Evolutionary conservation across 35 echinoderm and acorn worm species (phyloP).

Genomic region (Hemicentrotus pulcherrimus): DNA sequence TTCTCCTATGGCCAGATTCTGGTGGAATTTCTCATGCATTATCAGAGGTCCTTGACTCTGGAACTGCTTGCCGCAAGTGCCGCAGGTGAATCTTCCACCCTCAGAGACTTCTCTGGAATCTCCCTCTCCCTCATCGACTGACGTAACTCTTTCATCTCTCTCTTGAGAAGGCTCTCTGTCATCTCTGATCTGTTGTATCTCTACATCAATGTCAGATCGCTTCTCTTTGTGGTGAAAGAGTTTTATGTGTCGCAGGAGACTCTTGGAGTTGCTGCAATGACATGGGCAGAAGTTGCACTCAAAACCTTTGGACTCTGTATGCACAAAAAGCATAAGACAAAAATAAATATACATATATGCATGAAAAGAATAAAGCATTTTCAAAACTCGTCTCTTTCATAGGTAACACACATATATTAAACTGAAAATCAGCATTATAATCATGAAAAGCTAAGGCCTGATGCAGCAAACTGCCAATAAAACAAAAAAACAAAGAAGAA

Average conservation of each 20-base stretch:
- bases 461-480: no score
- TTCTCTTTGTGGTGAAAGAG: constrained; percentile 25
- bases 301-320: constrained; percentile 24
- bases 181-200: neutral
- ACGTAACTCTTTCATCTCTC: neutral
- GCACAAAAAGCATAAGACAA: neutral
- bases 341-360: no score
- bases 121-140: neutral
- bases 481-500: no score
- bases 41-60: neutral
- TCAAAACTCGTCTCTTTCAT: no score
- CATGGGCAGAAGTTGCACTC: constrained; percentile 25
- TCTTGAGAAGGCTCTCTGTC: neutral
- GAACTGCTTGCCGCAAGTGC: constrained; percentile 17
- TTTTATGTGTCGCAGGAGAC: constrained; percentile 29
- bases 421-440: no score
- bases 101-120: neutral
- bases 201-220: neutral
- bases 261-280: constrained; percentile 27
- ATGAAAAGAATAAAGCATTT: no score
- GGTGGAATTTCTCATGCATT: constrained; percentile 23
- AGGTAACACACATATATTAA: no score
- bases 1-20: neutral
- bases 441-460: no score
- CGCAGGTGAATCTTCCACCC: neutral